Conservation (phyloP, 2,797 vertebrate genomes). For the Triplophysa bombifrons region DNA sequence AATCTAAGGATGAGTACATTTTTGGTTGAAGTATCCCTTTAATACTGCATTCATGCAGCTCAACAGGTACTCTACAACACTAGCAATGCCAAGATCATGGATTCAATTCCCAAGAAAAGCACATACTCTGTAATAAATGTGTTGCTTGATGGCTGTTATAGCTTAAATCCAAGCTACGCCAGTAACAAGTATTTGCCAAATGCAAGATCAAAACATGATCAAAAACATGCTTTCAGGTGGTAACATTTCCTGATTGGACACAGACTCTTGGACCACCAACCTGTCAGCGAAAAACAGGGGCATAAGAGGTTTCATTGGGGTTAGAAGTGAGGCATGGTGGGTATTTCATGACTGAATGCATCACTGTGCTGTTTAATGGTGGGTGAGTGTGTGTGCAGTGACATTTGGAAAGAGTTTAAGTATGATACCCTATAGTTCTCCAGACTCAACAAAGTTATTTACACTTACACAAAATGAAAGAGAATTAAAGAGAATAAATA, state of each 20-base stretch:
- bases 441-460: background rate
- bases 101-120: background rate
- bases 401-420: background rate
- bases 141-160: too few relatives aligned
- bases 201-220: background rate
- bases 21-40: too few relatives aligned
- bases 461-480: background rate
- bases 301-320: background rate
- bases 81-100: background rate
- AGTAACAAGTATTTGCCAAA: background rate
- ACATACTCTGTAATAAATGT: background rate
- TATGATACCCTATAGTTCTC: background rate
- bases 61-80: background rate
- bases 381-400: background rate
- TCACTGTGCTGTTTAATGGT: background rate
- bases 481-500: background rate
- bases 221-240: too few relatives aligned
- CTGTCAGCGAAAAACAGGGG: background rate
- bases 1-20: too few relatives aligned
- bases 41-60: background rate
- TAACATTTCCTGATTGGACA: background rate
- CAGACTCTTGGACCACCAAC: background rate
- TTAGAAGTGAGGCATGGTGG: background rate
- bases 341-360: background rate
- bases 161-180: background rate